A percentile compares a stretch with the other conserved stretches of the same genome.
Conservation (phyloP, 2,797 vertebrate genomes). For the Threskiornis aethiopicus region DNA sequence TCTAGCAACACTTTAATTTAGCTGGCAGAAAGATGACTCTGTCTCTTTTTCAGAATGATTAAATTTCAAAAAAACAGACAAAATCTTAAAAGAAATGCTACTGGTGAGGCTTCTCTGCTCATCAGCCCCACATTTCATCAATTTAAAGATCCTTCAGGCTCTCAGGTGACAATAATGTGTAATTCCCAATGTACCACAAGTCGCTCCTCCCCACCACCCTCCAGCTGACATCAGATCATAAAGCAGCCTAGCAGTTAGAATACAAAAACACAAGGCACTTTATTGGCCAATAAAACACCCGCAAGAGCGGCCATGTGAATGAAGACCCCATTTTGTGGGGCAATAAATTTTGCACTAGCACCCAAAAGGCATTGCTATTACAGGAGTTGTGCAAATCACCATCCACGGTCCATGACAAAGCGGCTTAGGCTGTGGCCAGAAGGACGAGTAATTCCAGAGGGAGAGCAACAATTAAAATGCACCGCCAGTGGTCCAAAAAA, state of each 20-base stretch:
- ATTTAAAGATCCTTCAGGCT: slow-evolving; percentile 9
- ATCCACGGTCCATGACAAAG: not conserved
- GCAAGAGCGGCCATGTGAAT: not conserved
- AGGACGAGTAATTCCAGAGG: not conserved
- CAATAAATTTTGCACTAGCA: slow-evolving; percentile 13
- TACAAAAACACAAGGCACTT: slow-evolving; percentile 47
- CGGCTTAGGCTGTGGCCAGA: not conserved
- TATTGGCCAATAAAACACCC: slow-evolving; percentile 48
- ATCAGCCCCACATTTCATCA: not conserved
- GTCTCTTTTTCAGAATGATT: not conserved
- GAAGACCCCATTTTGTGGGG: slow-evolving; percentile 27
- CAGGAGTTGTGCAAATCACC: slow-evolving; percentile 1
- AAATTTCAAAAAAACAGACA: not conserved
- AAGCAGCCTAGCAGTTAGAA: slow-evolving; percentile 25
- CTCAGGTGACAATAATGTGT: not conserved
- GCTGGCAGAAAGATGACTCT: not conserved
- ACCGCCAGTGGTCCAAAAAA: not conserved
- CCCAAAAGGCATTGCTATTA: not conserved
- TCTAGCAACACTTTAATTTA: not conserved
- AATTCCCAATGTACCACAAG: not conserved
- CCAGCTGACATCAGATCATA: slow-evolving; percentile 14
- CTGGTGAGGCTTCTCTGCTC: not conserved
- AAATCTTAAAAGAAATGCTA: not conserved
- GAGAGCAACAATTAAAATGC: not conserved
- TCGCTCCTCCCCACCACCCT: not conserved